Conservation (phyloP, 2,888 invertebrate genomes). For the Ametastegia equiseti region DNA sequence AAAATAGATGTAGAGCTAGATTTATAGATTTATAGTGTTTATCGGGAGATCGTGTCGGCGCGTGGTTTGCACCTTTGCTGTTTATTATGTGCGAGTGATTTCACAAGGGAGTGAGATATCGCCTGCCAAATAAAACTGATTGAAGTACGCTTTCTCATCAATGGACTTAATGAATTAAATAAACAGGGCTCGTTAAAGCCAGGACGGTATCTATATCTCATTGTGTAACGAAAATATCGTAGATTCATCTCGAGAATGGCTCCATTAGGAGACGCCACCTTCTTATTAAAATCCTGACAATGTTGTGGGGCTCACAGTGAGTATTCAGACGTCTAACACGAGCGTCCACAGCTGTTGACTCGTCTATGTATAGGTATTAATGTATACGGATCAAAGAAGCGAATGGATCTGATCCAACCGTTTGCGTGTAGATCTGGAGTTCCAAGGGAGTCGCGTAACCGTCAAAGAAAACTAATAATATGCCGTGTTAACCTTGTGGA, state of each 20-base stretch:
- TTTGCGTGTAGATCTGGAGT: not conserved
- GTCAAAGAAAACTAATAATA: constrained; percentile 43
- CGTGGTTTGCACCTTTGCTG: not conserved
- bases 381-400: constrained; percentile 32
- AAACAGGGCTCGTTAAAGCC: not conserved
- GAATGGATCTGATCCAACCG: constrained; percentile 12
- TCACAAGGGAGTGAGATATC: not conserved
- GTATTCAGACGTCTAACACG: not conserved
- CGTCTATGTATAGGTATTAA: not conserved
- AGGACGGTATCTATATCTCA: too few relatives aligned
- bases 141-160: not conserved
- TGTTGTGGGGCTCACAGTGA: not conserved
- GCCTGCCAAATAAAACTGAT: not conserved
- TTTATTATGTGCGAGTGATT: not conserved
- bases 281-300: not conserved
- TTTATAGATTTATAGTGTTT: constrained; percentile 33
- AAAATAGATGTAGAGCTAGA: not conserved
- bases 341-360: constrained; percentile 23
- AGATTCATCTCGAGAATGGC: not conserved
- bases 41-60: constrained; percentile 6
- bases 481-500: constrained; percentile 40
- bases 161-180: not conserved
- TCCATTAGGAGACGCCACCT: not conserved
- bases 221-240: not conserved
- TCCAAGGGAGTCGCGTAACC: constrained; percentile 22